These are phyloP conservation scores for Gambelia wislizenii DNA, from an alignment of 2,797 vertebrate species.

Conservation along the genomic window DNA sequence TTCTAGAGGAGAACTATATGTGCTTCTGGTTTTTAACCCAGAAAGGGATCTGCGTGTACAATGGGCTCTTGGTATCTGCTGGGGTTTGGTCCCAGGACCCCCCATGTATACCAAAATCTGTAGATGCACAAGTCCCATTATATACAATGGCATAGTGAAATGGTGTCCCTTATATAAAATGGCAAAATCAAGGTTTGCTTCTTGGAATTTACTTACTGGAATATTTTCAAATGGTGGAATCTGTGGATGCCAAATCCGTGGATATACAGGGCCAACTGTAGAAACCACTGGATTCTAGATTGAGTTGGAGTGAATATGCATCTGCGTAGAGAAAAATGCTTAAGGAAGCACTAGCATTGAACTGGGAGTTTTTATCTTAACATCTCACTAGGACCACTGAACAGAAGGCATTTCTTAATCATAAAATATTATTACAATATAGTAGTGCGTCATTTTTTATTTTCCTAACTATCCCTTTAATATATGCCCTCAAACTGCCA, in stretches of 20 bases:
- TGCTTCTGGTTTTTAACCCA: background rate
- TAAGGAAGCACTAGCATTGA: background rate
- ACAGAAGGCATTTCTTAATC: background rate
- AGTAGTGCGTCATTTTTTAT: background rate
- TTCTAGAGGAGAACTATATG: background rate
- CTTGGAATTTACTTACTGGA: no score
- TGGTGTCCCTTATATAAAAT: no score
- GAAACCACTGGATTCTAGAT: background rate
- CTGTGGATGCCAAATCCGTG: no score
- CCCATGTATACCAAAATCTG: no score
- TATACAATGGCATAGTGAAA: no score
- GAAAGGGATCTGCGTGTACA: background rate
- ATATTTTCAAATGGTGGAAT: no score
- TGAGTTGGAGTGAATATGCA: background rate
- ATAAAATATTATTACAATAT: background rate
- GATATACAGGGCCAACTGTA: no score
- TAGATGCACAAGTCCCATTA: no score
- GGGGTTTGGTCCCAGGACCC: no score
- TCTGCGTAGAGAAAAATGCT: background rate
- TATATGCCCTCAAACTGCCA: background rate
- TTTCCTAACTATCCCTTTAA: background rate
- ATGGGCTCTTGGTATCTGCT: no score
- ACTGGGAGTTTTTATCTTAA: background rate
- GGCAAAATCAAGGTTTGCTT: no score
- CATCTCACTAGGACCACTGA: background rate